Percentiles rank a stretch among this genome's conserved stretches.
Conservation (phyloP, 2,888 invertebrate species). For the Diadromus collaris region DNA sequence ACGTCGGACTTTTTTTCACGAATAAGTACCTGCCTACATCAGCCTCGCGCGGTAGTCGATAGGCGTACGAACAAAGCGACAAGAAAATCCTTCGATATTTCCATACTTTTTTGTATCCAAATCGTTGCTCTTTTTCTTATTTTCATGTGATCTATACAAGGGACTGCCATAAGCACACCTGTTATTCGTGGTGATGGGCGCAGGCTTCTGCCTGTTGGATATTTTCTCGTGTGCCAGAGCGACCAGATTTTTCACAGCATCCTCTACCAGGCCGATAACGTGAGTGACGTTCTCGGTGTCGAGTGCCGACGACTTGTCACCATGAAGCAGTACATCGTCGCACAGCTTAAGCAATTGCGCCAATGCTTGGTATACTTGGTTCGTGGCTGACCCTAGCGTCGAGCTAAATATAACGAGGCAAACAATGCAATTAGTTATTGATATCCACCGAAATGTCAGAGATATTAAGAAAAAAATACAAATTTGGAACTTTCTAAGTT, state of each 20-base stretch:
- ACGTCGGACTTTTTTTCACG: no score
- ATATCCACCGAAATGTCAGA: not conserved
- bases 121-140: slow-evolving; percentile 8
- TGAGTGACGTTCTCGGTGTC: slow-evolving; percentile 85
- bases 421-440: not conserved
- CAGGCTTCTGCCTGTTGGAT: slow-evolving; percentile 82
- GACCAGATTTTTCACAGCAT: slow-evolving; percentile 89
- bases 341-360: slow-evolving; percentile 94
- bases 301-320: slow-evolving; percentile 85
- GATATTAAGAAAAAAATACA: not conserved
- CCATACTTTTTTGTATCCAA: not conserved
- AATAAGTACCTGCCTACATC: no score
- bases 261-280: slow-evolving; percentile 87
- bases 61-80: no score
- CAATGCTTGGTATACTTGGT: slow-evolving; percentile 92
- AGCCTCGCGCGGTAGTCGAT: no score
- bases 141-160: not conserved
- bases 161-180: slow-evolving; percentile 67
- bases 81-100: not conserved
- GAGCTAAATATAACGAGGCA: slow-evolving; percentile 80
- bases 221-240: slow-evolving; percentile 92
- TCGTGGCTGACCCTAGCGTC: slow-evolving; percentile 89
- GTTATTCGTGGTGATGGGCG: slow-evolving; percentile 73
- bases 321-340: slow-evolving; percentile 92
- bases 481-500: not conserved